Base-by-base conservation (phyloP, 2,797 vertebrate species). In the Orestias chungarensis region DNA sequence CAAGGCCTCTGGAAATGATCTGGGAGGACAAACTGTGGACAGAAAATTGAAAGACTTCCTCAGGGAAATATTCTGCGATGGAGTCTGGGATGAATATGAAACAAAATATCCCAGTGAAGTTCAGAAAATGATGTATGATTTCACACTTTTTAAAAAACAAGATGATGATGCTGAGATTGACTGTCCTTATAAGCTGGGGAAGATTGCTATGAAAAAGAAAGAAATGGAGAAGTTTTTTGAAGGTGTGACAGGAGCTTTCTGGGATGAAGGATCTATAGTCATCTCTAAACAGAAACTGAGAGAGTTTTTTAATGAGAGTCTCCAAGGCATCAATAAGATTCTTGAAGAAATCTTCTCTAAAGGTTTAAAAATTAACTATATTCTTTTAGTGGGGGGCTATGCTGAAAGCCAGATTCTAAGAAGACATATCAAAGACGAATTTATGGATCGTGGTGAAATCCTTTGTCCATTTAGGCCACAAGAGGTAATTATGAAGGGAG, bases 211-310 rank as follows among this genome's bases (percentile, higher is more conserved):
- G 0, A 0, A 0, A 66, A 23, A 4, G 0, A 14, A 50, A 15
- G 0, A 2, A 0, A 57, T 61, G 11, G 68, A 66, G n/a, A 31
- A 0, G 4, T 67, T 49, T 35, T 76, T 76, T 64, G 7, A 71
- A 9, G 1, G 4, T 17, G 52, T 61, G 0, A 0, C 0, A 42
- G 68, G 62, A 31, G 68, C 33, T 4, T 66, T 10, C 29, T 70
- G 52, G 43, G 0, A 66, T 31, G 1, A 38, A 0, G 52, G 43
- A 3, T 0, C 0, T 0, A 52, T 67, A 10, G 33, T 0, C 0
- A 67, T 76, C 54, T 67, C 35, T 0, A 62, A 0, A 52, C 10
- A 62, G 27, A 67, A 0, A 29, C 20, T 71, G 44, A 44, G 27
- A 8, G 35, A 15, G 23, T 67, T 76, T 33, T 76, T 66, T 47